Conservation (phyloP, 2,888 invertebrate genomes). For the Chaetogeoica ovagalla region DNA sequence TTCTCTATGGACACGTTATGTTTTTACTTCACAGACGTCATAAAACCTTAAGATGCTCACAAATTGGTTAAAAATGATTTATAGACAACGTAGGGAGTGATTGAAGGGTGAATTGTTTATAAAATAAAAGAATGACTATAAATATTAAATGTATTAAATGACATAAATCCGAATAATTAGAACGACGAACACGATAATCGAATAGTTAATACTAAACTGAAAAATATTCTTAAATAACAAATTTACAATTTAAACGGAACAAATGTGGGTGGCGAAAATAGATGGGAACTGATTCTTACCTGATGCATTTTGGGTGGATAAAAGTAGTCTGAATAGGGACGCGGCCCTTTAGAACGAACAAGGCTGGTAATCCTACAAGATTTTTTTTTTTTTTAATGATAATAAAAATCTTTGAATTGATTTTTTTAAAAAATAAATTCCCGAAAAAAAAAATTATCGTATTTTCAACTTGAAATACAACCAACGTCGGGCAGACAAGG, state of each 20-base stretch:
- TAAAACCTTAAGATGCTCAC: not conserved
- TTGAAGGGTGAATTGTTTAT: not conserved
- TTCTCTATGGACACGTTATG: not conserved
- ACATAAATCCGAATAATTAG: not conserved
- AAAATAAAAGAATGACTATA: not conserved
- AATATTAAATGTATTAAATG: not conserved
- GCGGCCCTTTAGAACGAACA: not conserved
- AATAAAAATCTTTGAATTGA: not conserved
- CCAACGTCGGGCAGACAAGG: constrained; percentile 29
- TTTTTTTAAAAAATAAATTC: constrained; percentile 16
- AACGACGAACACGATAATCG: constrained; percentile 12
- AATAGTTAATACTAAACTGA: not conserved
- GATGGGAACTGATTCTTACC: constrained; percentile 48
- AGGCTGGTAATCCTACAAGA: not conserved
- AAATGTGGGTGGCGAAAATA: not conserved
- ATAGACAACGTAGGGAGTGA: not conserved
- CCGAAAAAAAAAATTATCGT: constrained; percentile 31
- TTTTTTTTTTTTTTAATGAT: too few relatives aligned
- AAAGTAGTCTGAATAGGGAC: constrained; percentile 5
- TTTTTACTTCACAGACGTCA: not conserved
- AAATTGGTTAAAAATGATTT: not conserved
- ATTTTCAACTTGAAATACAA: constrained; percentile 31
- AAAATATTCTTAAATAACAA: not conserved
- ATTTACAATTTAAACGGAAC: not conserved
- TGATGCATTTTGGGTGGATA: constrained; percentile 53